A percentile compares a stretch with the other conserved stretches of the same genome.
These are phyloP conservation scores for Lasioglossum leucozonium DNA, from an alignment of 2,888 invertebrate genomes.

Conservation along the genomic window DNA sequence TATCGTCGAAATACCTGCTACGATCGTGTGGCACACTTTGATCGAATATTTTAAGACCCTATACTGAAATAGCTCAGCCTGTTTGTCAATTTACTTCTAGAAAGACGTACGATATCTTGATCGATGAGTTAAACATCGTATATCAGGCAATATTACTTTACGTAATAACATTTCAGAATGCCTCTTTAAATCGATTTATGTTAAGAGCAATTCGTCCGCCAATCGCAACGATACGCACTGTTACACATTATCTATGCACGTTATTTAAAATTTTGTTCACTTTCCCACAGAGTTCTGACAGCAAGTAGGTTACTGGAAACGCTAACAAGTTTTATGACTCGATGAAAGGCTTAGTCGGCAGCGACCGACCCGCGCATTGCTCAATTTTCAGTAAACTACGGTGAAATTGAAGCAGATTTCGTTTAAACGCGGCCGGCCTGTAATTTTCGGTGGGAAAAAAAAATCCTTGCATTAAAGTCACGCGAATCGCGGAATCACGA, in stretches of 20 bases:
- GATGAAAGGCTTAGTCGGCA: background rate
- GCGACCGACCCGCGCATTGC: constrained; percentile 22
- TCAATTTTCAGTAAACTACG: constrained; percentile 49
- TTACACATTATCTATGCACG: too few species aligned
- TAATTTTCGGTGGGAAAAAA: constrained; percentile 59
- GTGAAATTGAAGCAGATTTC: constrained; percentile 57
- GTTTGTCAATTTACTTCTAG: constrained; percentile 70
- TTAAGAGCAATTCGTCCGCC: background rate
- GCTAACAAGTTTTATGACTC: background rate
- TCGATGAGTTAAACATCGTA: constrained; percentile 63
- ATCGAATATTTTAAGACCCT: constrained; percentile 24
- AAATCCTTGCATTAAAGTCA: constrained; percentile 35
- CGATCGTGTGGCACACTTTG: background rate
- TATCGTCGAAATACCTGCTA: background rate
- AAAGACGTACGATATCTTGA: constrained; percentile 59
- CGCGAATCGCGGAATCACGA: constrained; percentile 39
- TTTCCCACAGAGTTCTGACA: background rate
- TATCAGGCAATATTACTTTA: constrained; percentile 60
- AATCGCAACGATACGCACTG: background rate
- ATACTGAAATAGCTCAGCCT: constrained; percentile 66
- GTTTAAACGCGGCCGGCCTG: constrained; percentile 50
- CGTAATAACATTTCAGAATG: constrained; percentile 55
- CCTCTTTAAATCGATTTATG: background rate
- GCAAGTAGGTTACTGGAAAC: background rate
- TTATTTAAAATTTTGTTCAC: background rate